Base-by-base conservation (phyloP, 2,888 invertebrate species). In the Xestia sexstrigata region DNA sequence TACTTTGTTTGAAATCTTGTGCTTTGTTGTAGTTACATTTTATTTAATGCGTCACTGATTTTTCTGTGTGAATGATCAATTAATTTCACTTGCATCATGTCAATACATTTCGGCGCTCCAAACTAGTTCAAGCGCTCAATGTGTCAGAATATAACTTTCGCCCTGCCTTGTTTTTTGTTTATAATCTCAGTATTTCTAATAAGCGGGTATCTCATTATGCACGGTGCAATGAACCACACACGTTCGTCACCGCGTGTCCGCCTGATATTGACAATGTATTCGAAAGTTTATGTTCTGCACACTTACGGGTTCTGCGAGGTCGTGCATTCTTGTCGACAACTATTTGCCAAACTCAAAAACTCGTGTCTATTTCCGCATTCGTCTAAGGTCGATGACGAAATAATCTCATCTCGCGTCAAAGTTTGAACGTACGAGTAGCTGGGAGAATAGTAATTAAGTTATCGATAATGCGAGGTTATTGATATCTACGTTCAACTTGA, bases 231-330 rank as follows among this genome's bases (percentile, higher is more conserved):
- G 89, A 89, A 86, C 89, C 81, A 84, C 76, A 80, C 82, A 81
- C 77, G 70, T 75, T 82, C 88, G 88, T 89, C 89, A 88, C 88
- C 89, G 87, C 85, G 86, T 67, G 83, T 82, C 85, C 78, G 87
- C 81, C 83, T 87, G 92, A 88, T 95, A 93, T 95, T 95, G 95
- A 94, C 94, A 94, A 93, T 94, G 93, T 92, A 93, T 94, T 95
- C 91, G 95, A 96, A 95, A 96, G 95, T 95, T 87, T 90, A 92
- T 93, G 92, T 93, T 93, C 93, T 91, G 91, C 90, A 92, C 89
- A 89, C 90, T 92, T 90, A 91, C 92, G 88, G 89, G 92, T 91
- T 90, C 84, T 89, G 81, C 92, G 93, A 94, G 94, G 93, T 91
- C 94, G 88, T 85, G 86, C 90, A 90, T 92, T 92, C 90, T 89